Conservation (phyloP, 1,140 invertebrate genomes). For the Drosophila oshimai region DNA sequence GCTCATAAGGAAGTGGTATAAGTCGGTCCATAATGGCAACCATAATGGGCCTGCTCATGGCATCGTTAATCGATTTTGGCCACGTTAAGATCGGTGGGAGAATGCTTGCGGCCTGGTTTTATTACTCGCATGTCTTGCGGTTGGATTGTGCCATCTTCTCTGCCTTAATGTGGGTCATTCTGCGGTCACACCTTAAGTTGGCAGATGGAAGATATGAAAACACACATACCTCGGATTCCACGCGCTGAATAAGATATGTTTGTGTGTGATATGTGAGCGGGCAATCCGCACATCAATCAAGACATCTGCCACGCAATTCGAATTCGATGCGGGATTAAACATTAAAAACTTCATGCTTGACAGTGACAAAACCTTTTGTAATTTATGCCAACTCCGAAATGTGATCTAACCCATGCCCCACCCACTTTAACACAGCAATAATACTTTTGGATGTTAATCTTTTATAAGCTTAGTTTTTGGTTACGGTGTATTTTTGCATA, state of each 20-base stretch:
- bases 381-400: not conserved
- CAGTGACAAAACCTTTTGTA: constrained; percentile 8
- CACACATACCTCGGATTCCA: constrained; percentile 12
- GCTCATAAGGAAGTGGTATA: constrained; percentile 23
- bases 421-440: constrained; percentile 14
- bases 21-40: constrained; percentile 40
- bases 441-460: not conserved
- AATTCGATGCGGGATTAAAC: constrained; percentile 28
- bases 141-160: constrained; percentile 26
- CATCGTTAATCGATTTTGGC: constrained; percentile 40
- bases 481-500: constrained; percentile 19
- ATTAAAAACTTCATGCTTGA: constrained; percentile 16
- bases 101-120: constrained; percentile 20
- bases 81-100: constrained; percentile 11
- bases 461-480: not conserved
- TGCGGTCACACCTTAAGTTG: constrained; percentile 25
- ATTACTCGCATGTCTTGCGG: constrained; percentile 18
- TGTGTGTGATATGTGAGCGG: constrained; percentile 16
- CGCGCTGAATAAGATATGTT: constrained; percentile 1
- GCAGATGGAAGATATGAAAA: constrained; percentile 8
- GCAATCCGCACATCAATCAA: constrained; percentile 38
- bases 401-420: constrained; percentile 4
- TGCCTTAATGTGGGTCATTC: constrained; percentile 23
- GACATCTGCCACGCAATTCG: constrained; percentile 15
- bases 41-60: constrained; percentile 50